Evolutionary conservation across 1,140 invertebrate genomes (phyloP).

Genomic region (Panagrolaimus sp.): DNA sequence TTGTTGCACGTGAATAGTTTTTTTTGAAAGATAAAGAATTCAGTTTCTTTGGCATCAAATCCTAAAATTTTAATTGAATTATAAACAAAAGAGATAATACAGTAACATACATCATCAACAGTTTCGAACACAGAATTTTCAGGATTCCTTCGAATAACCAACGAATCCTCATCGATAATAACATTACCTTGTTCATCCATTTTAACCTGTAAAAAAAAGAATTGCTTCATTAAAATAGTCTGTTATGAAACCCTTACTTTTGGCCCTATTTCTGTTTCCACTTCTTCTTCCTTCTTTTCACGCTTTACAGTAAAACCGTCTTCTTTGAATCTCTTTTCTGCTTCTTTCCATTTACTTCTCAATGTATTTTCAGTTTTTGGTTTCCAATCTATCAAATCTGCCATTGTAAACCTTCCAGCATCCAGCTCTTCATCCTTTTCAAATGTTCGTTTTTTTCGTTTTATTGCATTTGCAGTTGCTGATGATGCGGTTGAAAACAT

Average conservation of each 20-base stretch:
- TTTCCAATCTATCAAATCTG: conserved; percentile 36
- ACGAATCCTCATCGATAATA: conserved; percentile 36
- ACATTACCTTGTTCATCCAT: conserved; percentile 40
- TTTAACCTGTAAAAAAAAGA: conserved; percentile 28
- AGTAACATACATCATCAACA: conserved; percentile 36
- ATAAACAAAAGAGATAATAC: conserved; percentile 17
- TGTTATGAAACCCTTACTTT: too few species aligned
- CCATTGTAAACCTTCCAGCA: conserved; percentile 38
- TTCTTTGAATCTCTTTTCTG: conserved; percentile 20
- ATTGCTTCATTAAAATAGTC: too few species aligned
- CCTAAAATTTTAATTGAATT: conserved; percentile 23
- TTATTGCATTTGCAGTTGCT: neutral
- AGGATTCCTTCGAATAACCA: conserved; percentile 34
- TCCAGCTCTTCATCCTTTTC: conserved; percentile 26
- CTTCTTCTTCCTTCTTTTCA: neutral
- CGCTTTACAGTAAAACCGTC: neutral
- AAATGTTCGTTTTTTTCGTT: neutral
- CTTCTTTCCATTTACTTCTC: conserved; percentile 36
- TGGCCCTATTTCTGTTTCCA: neutral
- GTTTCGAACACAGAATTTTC: conserved; percentile 31
- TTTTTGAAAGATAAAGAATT: conserved; percentile 39
- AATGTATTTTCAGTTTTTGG: conserved; percentile 39
- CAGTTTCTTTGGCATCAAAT: conserved; percentile 37
- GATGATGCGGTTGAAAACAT: too few species aligned
- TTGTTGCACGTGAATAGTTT: conserved; percentile 10